Percentiles rank a stretch among this genome's conserved stretches.
Conservation (phyloP, 2,888 invertebrate species). For the Stenchaetothrips biformis region DNA sequence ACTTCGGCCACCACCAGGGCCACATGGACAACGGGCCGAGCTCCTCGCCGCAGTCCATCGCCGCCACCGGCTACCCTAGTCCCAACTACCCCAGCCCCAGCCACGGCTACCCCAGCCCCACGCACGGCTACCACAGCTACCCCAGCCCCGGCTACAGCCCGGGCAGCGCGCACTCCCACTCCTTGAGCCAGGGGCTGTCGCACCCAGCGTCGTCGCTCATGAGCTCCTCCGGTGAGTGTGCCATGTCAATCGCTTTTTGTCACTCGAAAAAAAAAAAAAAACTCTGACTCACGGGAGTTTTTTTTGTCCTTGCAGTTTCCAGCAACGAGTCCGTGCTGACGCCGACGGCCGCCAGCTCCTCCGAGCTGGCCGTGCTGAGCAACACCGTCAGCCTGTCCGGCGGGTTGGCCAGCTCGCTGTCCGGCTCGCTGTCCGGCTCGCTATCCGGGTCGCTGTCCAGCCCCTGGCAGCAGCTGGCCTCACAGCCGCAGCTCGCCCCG, state of each 20-base stretch:
- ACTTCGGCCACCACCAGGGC: neutral
- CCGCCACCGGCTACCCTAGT: constrained; percentile 1
- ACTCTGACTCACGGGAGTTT: neutral
- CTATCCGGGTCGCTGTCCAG: neutral
- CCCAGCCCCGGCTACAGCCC: constrained; percentile 15
- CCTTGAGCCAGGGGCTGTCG: neutral
- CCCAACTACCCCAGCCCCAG: constrained; percentile 19
- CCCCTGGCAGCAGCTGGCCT: constrained; percentile 6
- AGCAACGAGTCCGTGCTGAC: neutral
- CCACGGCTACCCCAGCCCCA: constrained; percentile 1
- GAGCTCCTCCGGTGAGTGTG: constrained; percentile 1
- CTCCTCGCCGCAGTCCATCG: constrained; percentile 1
- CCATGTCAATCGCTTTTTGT: neutral
- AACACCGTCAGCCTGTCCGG: neutral
- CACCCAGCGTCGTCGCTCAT: constrained; percentile 1
- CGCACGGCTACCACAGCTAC: constrained; percentile 7
- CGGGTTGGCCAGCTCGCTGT: neutral
- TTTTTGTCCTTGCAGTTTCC: neutral
- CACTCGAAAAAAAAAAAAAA: too few species aligned
- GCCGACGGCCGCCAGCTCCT: neutral
- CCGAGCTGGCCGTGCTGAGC: constrained; percentile 13
- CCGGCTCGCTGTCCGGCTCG: neutral
- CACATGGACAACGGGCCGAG: constrained; percentile 3
- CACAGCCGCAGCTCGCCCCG: neutral
- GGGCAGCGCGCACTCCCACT: neutral